Evolutionary conservation across 2,797 vertebrate species (phyloP), one percentile per base, ranked within the genome.

Genomic region (Pseudomugil gertrudae): DNA sequence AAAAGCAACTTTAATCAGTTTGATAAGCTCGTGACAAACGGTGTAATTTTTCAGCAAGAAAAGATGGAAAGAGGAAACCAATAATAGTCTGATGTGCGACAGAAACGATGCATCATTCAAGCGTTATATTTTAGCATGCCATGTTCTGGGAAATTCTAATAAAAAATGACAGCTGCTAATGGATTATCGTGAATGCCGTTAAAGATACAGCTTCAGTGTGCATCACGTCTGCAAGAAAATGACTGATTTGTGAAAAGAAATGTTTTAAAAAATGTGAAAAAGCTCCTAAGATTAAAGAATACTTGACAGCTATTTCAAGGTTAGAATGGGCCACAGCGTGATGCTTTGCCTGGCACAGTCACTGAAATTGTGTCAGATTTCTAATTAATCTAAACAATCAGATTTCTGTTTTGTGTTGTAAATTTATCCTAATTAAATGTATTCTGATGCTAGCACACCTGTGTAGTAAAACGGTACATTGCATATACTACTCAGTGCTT

Each of bases 11-110:
- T 74, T 29, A 57, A 68, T 62, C 13, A 19, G 10, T 67, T 73
- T 45, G 14, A 50, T 61, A 43, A 57, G 45, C 36, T 72, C 56
- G 50, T 66, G 70, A 66, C 30, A 21, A 24, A 58, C 32, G 8
- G 15, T 60, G 29, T 53, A 13, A 24, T 53, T 11, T 30, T 47
- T 9, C 32, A 56, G 26, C 23, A 26, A 32, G n/a, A 63, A 64
- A 63, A 24, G 15, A 26, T 11, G 50, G 32, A 23, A 35, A 24
- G 30, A 29, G 8, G 40, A 66, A 62, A 35, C 40, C 0, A 9
- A 56, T 24, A 53, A 29, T 6, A 29, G 32, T 14, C 63, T 40
- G 24, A 4, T 77, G 36, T 57, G 59, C 70, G 48, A 61, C 51
- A 55, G 2, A 48, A 60, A 71, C 63, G 0, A 36, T 45, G 21